Percentiles rank a stretch among this genome's conserved stretches.
These are phyloP conservation scores for Actinia equina DNA, from an alignment of 64 coral and sea anemone species.

Conservation along the genomic window DNA sequence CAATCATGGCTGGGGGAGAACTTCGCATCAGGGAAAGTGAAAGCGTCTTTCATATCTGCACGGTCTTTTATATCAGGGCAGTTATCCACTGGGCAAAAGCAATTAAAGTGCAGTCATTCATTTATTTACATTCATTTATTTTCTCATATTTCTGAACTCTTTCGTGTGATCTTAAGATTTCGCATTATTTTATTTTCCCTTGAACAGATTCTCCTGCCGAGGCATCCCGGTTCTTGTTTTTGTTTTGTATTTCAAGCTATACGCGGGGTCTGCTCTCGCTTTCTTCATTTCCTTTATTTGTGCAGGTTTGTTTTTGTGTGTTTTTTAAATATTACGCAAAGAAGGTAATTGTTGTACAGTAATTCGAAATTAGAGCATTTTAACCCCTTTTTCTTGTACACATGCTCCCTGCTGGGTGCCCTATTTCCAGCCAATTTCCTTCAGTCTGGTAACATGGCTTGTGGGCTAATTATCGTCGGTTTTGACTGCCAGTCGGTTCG, in stretches of 20 bases:
- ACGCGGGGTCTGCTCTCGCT: slow-evolving; percentile 2
- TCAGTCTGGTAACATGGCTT: not conserved
- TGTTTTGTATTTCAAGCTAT: not conserved
- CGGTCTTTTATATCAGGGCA: too few species aligned
- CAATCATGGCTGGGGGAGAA: too few species aligned
- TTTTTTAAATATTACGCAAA: slow-evolving; percentile 11
- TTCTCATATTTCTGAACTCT: too few species aligned
- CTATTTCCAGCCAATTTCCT: slow-evolving; percentile 12
- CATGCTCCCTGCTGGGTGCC: not conserved
- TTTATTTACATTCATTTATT: too few species aligned
- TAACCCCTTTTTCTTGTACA: not conserved
- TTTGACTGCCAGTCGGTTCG: not conserved
- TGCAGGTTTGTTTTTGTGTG: not conserved
- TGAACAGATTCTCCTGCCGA: too few species aligned
- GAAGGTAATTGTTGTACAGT: not conserved
- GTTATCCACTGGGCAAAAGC: too few species aligned
- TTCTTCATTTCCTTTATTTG: slow-evolving; percentile 5
- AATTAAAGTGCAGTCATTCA: too few species aligned
- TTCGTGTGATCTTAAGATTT: too few species aligned
- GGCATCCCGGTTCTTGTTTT: not conserved
- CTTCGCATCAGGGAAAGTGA: too few species aligned
- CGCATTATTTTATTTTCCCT: too few species aligned
- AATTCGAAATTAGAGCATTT: slow-evolving; percentile 1
- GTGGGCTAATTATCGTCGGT: not conserved
- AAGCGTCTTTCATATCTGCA: too few species aligned